Conservation (phyloP, 2,888 invertebrate genomes). For the Doris montereyensis region DNA sequence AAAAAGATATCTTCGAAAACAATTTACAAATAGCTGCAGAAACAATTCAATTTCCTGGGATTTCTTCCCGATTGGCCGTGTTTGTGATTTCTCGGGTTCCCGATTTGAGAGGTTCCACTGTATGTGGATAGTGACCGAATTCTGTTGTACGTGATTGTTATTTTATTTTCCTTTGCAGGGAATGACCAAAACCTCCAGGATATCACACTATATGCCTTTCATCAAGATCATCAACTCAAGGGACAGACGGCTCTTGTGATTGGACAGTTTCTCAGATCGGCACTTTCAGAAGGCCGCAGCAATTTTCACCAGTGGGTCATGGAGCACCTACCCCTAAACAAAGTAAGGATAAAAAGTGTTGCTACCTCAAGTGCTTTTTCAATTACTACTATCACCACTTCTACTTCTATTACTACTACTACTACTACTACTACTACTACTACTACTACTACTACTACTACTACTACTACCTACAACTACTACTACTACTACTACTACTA, state of each 20-base stretch:
- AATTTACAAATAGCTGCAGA: too few species aligned
- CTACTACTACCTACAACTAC: neutral
- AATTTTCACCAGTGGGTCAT: conserved; percentile 62
- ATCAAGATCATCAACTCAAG: conserved; percentile 87
- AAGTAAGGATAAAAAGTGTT: too few species aligned
- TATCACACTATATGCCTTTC: conserved; percentile 80
- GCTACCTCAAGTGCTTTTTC: too few species aligned
- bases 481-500: neutral
- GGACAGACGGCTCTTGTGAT: conserved; percentile 82
- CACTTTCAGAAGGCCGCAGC: conserved; percentile 59
- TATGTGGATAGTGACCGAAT: too few species aligned
- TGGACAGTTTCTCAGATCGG: conserved; percentile 78
- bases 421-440: neutral
- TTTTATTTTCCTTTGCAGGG: conserved; percentile 21
- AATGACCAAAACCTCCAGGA: conserved; percentile 80
- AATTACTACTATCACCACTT: too few species aligned
- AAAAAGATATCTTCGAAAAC: too few species aligned
- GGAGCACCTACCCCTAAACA: conserved; percentile 37
- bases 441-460: neutral
- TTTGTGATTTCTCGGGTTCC: too few species aligned
- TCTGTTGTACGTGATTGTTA: too few species aligned
- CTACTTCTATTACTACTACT: neutral
- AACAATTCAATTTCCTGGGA: too few species aligned
- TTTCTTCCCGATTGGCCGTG: too few species aligned
- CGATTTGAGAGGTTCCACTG: too few species aligned